These are phyloP conservation scores for Macrobrachium nipponense DNA, from an alignment of 1,140 invertebrate species.

Conservation along the genomic window DNA sequence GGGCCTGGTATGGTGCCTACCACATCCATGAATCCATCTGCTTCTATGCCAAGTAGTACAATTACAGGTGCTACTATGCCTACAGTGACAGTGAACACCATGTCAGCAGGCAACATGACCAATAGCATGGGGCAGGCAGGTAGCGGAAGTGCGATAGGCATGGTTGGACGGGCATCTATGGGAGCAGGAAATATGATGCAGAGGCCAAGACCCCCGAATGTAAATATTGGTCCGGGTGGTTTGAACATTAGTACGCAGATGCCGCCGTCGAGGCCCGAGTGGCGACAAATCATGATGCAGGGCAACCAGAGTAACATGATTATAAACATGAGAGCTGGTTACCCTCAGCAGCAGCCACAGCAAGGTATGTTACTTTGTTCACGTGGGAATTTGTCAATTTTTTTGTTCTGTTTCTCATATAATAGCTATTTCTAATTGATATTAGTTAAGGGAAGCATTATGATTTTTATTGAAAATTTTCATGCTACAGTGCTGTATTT, in stretches of 20 bases:
- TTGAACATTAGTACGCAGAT: constrained; percentile 61
- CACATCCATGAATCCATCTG: constrained; percentile 53
- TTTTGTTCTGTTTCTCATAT: background rate
- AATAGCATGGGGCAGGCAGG: constrained; percentile 44
- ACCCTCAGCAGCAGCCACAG: constrained; percentile 59
- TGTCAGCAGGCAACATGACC: constrained; percentile 53
- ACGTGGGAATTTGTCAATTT: background rate
- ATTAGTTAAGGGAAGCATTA: background rate
- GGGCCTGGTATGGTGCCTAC: constrained; percentile 56
- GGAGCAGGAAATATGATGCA: constrained; percentile 43
- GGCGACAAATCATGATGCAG: constrained; percentile 63
- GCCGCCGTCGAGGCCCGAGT: constrained; percentile 56
- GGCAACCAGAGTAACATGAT: constrained; percentile 54
- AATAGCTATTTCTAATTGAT: too few species aligned
- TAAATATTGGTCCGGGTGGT: constrained; percentile 58
- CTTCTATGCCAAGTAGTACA: constrained; percentile 48
- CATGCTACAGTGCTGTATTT: background rate
- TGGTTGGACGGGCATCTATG: constrained; percentile 48
- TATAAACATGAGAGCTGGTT: constrained; percentile 55
- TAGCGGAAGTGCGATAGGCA: constrained; percentile 39
- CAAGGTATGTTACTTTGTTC: constrained; percentile 43
- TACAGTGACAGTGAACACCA: constrained; percentile 53
- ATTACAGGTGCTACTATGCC: constrained; percentile 54
- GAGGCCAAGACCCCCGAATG: constrained; percentile 59
- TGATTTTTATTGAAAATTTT: background rate